Base-by-base conservation (phyloP, 2,888 invertebrate genomes). In the Cephonodes hylas region DNA sequence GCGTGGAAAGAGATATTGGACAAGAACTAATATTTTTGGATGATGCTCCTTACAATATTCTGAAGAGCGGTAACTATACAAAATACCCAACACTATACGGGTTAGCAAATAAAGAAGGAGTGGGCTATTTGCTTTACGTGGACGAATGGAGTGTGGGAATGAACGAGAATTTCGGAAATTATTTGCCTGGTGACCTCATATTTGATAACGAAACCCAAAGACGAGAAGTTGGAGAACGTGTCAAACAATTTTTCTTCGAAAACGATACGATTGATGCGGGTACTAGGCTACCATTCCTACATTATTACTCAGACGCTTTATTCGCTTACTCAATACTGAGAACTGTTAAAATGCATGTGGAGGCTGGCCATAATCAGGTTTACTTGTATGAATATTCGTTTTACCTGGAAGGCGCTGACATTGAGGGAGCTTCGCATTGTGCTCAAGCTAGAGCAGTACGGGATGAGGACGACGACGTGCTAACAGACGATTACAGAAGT, bases 221-320 rank as follows among this genome's bases (percentile, higher is more conserved):
- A 46, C 63, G 70, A 34, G 25, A 67, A 38, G 57, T 77, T 0
- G 71, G 74, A 1, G 57, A 66, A 31, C 44, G 48, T 38, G 59
- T 78, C 2, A 79, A 75, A 59, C n/a, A 64, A 15, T 79, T 73
- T 58, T 80, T 76, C 56, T 79, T 79, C 63, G 80, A 79, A 15
- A 48, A 71, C 3, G 56, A 74, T 58, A 61, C 64, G 22, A 64
- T 79, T 2, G 62, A 61, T 3, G 63, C 71, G 3, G 62, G 67
- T 1, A 74, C 66, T 44, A 53, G 74, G 56, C 65, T 74, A 25
- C 45, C 46, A 6, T 80, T 69, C 46, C 61, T 80, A 0, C 63
- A 77, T 42, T 82, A 67, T 42, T 73, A 72, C 48, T 67, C 77
- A 8, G 88, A 94, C 91, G 63, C 71, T 3, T 46, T 75, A 3